Evolutionary conservation across 2,888 invertebrate genomes (phyloP).

Genomic region (Bugula neritina): DNA sequence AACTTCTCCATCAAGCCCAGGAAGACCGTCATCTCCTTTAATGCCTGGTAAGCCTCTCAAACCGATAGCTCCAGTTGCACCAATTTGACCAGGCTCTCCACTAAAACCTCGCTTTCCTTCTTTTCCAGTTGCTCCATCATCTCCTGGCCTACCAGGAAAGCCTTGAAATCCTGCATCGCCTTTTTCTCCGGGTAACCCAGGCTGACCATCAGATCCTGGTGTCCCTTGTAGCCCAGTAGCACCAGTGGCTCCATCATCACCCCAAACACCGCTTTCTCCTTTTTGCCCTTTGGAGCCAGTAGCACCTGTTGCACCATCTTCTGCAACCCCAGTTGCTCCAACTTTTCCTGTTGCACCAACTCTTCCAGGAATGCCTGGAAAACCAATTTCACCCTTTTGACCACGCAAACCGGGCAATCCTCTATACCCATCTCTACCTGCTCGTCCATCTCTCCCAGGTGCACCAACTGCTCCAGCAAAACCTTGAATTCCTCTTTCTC

Average conservation of each 20-base stretch:
- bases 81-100: not conserved
- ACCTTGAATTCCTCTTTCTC: slow-evolving; percentile 1
- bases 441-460: not conserved
- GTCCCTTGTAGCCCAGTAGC: slow-evolving; percentile 28
- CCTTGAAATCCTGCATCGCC: slow-evolving; percentile 17
- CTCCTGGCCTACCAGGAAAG: slow-evolving; percentile 28
- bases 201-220: slow-evolving; percentile 28
- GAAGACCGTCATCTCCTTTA: slow-evolving; percentile 26
- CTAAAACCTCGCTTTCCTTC: slow-evolving; percentile 25
- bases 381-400: slow-evolving; percentile 29
- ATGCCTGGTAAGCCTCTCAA: not conserved
- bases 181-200: slow-evolving; percentile 18
- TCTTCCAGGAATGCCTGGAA: slow-evolving; percentile 32
- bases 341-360: slow-evolving; percentile 31
- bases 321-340: slow-evolving; percentile 33
- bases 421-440: slow-evolving; percentile 2
- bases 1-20: slow-evolving; percentile 27
- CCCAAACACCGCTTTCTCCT: slow-evolving; percentile 29
- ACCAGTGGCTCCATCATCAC: slow-evolving; percentile 28
- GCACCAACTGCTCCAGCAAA: not conserved
- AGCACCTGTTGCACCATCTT: slow-evolving; percentile 29
- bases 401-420: not conserved
- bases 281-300: slow-evolving; percentile 27
- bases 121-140: slow-evolving; percentile 25
- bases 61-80: not conserved